Percentiles rank a stretch among this genome's conserved stretches.
Evolutionary conservation across 1,140 invertebrate genomes (phyloP).

Genomic region (Ericerus pela): DNA sequence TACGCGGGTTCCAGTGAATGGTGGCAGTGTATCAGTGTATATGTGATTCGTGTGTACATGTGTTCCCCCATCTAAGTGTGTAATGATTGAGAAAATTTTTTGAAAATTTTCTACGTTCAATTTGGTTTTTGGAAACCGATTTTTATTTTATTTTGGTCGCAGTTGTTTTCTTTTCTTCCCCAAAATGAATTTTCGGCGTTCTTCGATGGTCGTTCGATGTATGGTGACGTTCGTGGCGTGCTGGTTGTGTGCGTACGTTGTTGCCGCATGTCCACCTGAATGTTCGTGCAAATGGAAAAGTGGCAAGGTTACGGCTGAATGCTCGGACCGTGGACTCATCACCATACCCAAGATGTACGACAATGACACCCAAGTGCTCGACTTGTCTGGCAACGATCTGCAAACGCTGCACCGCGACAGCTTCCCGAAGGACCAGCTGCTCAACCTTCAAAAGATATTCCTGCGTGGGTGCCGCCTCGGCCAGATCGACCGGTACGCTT

Average conservation of each 20-base stretch:
- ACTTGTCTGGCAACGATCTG: conserved; percentile 57
- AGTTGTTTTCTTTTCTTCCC: too few species aligned
- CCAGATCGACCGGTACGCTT: conserved; percentile 53
- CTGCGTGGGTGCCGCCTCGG: conserved; percentile 55
- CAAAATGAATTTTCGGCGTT: too few species aligned
- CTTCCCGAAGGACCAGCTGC: conserved; percentile 48
- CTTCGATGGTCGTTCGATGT: too few species aligned
- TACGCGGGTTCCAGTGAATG: too few species aligned
- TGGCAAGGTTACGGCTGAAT: conserved; percentile 68
- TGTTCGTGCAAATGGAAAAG: conserved; percentile 66
- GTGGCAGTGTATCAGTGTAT: too few species aligned
- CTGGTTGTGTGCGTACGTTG: neutral
- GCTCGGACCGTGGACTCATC: conserved; percentile 43
- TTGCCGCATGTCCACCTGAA: conserved; percentile 30
- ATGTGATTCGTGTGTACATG: too few species aligned
- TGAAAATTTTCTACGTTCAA: too few species aligned
- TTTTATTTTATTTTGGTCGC: too few species aligned
- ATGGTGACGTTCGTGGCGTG: neutral
- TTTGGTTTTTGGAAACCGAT: too few species aligned
- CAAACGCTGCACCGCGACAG: conserved; percentile 45
- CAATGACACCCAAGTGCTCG: conserved; percentile 55
- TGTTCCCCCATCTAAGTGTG: too few species aligned
- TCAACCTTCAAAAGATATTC: conserved; percentile 65
- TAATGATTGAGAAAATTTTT: too few species aligned
- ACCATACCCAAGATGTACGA: conserved; percentile 53